Percentiles rank a stretch among this genome's conserved stretches.
phyloP scores from a whole-genome alignment of 2,888 invertebrate genomes.

The Rhaphigaster nebulosa region DNA sequence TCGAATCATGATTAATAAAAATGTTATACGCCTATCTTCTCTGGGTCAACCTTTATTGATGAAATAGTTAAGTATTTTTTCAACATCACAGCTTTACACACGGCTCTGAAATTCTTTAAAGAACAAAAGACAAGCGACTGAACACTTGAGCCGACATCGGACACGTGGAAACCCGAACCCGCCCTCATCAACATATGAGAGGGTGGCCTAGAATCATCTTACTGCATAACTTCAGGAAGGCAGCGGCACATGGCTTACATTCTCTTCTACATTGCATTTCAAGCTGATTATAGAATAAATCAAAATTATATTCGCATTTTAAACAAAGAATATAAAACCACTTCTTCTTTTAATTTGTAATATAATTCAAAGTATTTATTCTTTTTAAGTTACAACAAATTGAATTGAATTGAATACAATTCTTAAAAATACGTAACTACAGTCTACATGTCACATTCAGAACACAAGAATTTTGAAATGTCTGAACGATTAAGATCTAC shows the following conservation, averaged over 20 bases:
- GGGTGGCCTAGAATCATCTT: conserved; percentile 27
- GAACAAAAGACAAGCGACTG: not conserved
- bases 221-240: not conserved
- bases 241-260: not conserved
- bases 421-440: no score
- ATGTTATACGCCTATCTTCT: not conserved
- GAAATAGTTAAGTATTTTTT: not conserved
- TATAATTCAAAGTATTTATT: no score
- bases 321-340: no score
- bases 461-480: no score
- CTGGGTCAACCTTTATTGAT: not conserved
- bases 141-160: conserved; percentile 22
- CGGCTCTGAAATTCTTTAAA: conserved; percentile 1
- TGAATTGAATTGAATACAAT: no score
- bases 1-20: no score
- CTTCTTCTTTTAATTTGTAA: no score
- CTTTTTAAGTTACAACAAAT: no score
- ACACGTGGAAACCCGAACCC: conserved; percentile 7
- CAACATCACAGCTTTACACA: not conserved
- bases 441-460: no score
- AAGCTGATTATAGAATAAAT: not conserved
- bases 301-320: no score
- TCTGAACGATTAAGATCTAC: no score
- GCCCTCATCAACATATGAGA: conserved; percentile 23
- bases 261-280: not conserved